A percentile compares a stretch with the other conserved stretches of the same genome.
Conservation (phyloP, 2,113 vertebrate genomes). For the Brevimyrus niger region DNA sequence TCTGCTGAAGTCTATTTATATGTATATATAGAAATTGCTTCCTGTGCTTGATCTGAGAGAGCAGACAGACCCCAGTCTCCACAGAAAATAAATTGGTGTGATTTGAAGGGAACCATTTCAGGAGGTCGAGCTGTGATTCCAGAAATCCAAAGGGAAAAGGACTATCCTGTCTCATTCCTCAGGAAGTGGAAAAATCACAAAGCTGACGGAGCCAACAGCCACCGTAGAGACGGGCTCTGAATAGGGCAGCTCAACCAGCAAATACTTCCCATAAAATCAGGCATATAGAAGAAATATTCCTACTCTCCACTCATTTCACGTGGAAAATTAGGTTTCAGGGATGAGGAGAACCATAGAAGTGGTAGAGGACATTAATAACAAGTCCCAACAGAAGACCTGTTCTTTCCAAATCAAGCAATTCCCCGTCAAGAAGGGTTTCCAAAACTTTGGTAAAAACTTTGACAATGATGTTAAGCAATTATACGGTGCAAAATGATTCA, state of each 20-base stretch:
- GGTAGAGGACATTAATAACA: not conserved
- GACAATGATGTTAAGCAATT: not conserved
- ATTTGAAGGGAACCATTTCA: not conserved
- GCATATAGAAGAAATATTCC: not conserved
- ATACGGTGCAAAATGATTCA: not conserved
- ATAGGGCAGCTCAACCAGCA: not conserved
- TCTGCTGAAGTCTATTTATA: not conserved
- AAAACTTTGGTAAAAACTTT: not conserved
- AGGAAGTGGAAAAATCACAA: not conserved
- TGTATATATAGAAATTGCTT: not conserved
- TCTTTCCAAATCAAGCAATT: not conserved
- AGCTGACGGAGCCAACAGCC: not conserved
- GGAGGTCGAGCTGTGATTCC: not conserved
- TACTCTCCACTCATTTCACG: not conserved
- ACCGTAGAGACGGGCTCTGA: not conserved
- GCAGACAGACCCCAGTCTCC: not conserved
- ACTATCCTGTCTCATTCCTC: not conserved
- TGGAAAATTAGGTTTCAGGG: not conserved
- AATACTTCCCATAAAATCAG: not conserved
- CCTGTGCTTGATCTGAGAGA: not conserved
- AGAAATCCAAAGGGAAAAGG: not conserved
- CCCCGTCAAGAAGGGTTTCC: not conserved
- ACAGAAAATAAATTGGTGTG: not conserved
- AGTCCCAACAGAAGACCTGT: not conserved
- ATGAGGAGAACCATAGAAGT: not conserved